These are phyloP conservation scores for Enteromius viviparus DNA, from an alignment of 2,797 vertebrate genomes.

Conservation along the genomic window DNA sequence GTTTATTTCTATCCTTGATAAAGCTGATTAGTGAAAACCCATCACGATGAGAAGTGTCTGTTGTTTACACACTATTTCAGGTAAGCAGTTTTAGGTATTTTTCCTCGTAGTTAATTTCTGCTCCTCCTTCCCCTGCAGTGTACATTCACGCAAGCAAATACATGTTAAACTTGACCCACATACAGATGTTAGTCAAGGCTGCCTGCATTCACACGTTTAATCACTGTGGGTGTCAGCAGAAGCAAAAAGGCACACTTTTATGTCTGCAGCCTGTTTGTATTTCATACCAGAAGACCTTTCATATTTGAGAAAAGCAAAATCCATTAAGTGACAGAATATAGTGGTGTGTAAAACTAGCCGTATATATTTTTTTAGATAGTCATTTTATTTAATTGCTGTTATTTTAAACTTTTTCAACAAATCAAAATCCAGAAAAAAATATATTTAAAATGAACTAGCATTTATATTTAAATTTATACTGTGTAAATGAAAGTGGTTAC, in stretches of 20 bases:
- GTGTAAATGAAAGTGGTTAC: background rate
- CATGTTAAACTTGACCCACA: slow-evolving; percentile 33
- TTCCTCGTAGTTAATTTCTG: background rate
- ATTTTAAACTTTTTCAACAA: background rate
- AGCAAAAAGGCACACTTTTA: background rate
- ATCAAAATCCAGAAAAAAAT: background rate
- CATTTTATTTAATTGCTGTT: background rate
- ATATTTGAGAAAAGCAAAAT: background rate
- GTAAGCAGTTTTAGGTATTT: background rate
- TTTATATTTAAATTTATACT: too few species aligned
- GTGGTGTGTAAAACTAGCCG: background rate
- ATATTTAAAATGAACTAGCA: background rate
- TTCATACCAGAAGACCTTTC: background rate
- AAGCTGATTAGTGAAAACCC: background rate
- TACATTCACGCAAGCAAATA: slow-evolving; percentile 6
- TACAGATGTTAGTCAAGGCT: slow-evolving; percentile 7
- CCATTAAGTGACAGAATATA: background rate
- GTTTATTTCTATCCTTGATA: background rate
- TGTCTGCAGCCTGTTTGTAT: background rate
- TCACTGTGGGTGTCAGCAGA: background rate
- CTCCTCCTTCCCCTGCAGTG: background rate
- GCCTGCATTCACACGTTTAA: slow-evolving; percentile 9
- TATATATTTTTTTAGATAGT: background rate
- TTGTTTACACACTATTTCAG: background rate
- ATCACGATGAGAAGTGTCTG: background rate